Percentiles rank a stretch among this genome's conserved stretches.
Conservation (phyloP, 2,888 invertebrate genomes). For the Frankliniella intonsa region DNA sequence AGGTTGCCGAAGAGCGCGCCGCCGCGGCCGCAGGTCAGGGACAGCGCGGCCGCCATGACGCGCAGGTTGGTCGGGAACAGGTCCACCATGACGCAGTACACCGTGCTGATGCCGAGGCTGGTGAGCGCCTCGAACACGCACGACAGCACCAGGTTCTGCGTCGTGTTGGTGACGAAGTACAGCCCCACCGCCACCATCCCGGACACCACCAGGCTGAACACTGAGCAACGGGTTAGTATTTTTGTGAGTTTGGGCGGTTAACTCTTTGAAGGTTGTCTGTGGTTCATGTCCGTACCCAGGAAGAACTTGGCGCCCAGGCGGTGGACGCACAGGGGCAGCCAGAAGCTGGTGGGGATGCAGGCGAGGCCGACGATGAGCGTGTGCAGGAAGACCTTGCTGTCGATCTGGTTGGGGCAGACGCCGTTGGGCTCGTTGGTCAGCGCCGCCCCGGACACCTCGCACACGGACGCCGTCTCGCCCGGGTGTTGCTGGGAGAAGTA, state of each 20-base stretch:
- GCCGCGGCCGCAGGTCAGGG: slow-evolving; percentile 71
- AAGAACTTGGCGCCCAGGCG: slow-evolving; percentile 76
- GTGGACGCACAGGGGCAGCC: slow-evolving; percentile 73
- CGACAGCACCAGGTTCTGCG: slow-evolving; percentile 67
- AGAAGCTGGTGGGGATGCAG: slow-evolving; percentile 73
- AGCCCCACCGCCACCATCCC: slow-evolving; percentile 68
- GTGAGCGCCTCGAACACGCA: slow-evolving; percentile 76
- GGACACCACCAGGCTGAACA: slow-evolving; percentile 69
- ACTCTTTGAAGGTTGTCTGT: too few relatives aligned
- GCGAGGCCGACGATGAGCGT: slow-evolving; percentile 75
- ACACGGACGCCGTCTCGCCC: slow-evolving; percentile 65
- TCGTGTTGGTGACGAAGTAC: slow-evolving; percentile 67
- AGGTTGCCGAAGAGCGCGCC: slow-evolving; percentile 72
- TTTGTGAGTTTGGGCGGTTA: too few relatives aligned
- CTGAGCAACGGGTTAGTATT: too few relatives aligned
- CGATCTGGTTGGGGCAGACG: slow-evolving; percentile 58
- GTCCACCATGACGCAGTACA: slow-evolving; percentile 76
- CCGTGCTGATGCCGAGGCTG: slow-evolving; percentile 71
- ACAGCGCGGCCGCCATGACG: slow-evolving; percentile 77
- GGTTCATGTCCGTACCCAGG: slow-evolving; percentile 54
- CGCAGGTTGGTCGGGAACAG: slow-evolving; percentile 75
- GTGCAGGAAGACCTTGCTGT: slow-evolving; percentile 65
- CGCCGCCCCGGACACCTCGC: slow-evolving; percentile 68
- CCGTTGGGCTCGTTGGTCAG: slow-evolving; percentile 42
- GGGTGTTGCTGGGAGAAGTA: slow-evolving; percentile 65